phyloP scores from a whole-genome alignment of 2,888 invertebrate species.

The Argyra leucocephala region DNA sequence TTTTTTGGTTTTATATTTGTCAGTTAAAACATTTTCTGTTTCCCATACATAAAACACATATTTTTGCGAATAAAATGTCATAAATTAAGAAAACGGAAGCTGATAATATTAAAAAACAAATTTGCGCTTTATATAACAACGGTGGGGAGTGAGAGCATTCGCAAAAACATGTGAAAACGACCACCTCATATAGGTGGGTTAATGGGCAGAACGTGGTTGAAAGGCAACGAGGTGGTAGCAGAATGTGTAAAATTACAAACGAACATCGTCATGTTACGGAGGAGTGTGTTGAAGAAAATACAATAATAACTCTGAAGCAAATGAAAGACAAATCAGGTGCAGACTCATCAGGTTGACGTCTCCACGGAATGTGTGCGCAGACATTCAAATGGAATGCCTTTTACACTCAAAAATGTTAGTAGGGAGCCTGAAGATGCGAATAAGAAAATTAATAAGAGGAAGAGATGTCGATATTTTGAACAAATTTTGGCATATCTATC shows the following conservation, averaged over 20 bases:
- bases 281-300: too few species aligned
- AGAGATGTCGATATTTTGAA: conserved; percentile 9
- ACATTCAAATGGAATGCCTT: not conserved
- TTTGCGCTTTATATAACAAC: conserved; percentile 10
- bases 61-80: not conserved
- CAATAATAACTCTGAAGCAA: not conserved
- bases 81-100: conserved; percentile 13
- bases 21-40: too few species aligned
- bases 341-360: not conserved
- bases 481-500: conserved; percentile 9
- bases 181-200: conserved; percentile 11
- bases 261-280: conserved; percentile 10
- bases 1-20: too few species aligned
- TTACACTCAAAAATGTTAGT: not conserved
- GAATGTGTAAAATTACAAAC: not conserved
- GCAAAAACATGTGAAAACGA: conserved; percentile 12
- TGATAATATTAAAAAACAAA: conserved; percentile 12
- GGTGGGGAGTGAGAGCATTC: conserved; percentile 9
- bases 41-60: not conserved
- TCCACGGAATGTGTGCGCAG: not conserved
- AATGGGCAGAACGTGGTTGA: conserved; percentile 10
- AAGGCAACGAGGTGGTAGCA: not conserved
- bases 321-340: not conserved
- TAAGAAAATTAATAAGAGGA: conserved; percentile 10
- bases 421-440: not conserved